Conservation (phyloP, 2,113 vertebrate genomes). For the Plecotus auritus region DNA sequence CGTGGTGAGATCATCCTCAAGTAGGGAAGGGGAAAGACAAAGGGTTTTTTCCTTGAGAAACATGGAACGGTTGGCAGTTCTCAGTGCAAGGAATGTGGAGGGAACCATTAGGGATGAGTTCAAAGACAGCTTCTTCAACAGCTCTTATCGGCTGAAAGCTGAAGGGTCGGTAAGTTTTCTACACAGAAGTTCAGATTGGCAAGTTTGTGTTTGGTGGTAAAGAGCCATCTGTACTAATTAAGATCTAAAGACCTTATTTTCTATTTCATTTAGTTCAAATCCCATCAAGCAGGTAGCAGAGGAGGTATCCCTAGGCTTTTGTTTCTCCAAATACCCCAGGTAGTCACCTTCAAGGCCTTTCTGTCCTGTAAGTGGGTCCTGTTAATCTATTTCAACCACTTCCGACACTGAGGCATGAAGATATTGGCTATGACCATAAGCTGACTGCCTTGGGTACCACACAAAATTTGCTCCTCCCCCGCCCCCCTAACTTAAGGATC, state of each 20-base stretch:
- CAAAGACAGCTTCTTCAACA: not conserved
- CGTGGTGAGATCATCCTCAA: not conserved
- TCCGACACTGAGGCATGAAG: not conserved
- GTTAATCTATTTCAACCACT: not conserved
- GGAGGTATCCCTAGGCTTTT: not conserved
- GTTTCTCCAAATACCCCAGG: not conserved
- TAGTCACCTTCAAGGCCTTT: not conserved
- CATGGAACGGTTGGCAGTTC: not conserved
- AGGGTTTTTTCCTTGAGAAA: not conserved
- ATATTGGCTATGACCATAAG: not conserved
- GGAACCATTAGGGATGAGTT: rapidly evolving
- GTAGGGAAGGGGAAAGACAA: not conserved
- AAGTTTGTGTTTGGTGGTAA: not conserved
- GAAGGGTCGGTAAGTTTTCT: not conserved
- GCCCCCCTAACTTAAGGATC: not conserved
- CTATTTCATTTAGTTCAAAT: not conserved
- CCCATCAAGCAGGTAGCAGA: not conserved
- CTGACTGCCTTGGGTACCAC: not conserved
- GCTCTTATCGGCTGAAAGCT: not conserved
- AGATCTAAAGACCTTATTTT: not conserved
- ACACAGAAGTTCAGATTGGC: not conserved
- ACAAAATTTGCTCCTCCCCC: not conserved
- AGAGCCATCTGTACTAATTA: not conserved
- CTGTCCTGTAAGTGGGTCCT: not conserved
- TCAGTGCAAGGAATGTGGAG: not conserved